A percentile compares a stretch with the other conserved stretches of the same genome.
Conservation (phyloP, 1,140 invertebrate species). For the Anadara kagoshimensis region DNA sequence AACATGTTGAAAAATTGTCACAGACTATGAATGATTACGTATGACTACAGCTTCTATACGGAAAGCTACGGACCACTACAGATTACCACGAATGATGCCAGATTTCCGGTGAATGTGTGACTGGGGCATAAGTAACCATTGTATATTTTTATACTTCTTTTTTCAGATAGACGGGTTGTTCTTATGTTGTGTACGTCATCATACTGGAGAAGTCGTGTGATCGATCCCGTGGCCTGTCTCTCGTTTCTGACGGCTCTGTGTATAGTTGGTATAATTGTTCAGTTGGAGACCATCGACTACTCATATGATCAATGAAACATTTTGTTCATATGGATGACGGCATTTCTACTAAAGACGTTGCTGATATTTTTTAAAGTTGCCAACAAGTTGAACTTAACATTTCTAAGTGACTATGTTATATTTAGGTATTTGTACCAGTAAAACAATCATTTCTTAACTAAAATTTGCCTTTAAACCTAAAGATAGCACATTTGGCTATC, state of each 20-base stretch:
- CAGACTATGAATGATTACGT: no score
- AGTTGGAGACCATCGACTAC: conserved; percentile 2
- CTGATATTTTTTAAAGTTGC: background rate
- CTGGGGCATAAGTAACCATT: no score
- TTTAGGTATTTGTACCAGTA: no score
- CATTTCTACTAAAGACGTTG: background rate
- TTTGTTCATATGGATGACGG: background rate
- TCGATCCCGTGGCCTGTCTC: conserved; percentile 25
- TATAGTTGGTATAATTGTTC: conserved; percentile 28
- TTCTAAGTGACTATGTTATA: no score
- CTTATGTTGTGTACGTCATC: conserved; percentile 33
- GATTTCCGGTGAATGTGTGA: no score
- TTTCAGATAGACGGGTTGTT: conserved; percentile 24
- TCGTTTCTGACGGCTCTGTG: conserved; percentile 11
- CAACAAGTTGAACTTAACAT: background rate
- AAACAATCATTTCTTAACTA: no score
- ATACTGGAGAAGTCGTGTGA: conserved; percentile 26
- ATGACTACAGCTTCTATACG: no score
- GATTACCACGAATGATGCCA: no score
- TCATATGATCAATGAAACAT: background rate
- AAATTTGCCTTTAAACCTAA: no score
- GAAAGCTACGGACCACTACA: no score
- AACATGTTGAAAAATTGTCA: no score
- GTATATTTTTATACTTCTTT: background rate
- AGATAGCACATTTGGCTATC: no score